These are phyloP conservation scores for Coelogynopora nodosa DNA, from an alignment of 2,888 invertebrate genomes.

Conservation along the genomic window DNA sequence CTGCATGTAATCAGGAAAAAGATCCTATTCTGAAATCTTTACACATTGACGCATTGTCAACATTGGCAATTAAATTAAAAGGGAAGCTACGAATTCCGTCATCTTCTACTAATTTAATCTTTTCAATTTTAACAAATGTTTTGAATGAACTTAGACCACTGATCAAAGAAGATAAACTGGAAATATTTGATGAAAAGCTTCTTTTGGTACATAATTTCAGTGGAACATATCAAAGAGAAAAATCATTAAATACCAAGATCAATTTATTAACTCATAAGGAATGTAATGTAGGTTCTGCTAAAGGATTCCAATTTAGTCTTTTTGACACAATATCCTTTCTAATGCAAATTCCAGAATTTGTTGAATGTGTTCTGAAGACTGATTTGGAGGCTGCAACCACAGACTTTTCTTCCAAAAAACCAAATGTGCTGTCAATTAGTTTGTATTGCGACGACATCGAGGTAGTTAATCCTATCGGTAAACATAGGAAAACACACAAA, in stretches of 20 bases:
- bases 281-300: background rate
- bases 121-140: background rate
- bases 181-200: background rate
- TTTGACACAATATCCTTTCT: background rate
- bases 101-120: background rate
- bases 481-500: conserved; percentile 1
- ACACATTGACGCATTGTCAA: background rate
- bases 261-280: background rate
- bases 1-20: background rate
- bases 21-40: background rate
- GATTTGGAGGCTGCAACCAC: background rate
- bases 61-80: conserved; percentile 8
- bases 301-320: background rate
- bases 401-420: background rate
- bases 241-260: background rate
- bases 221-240: background rate
- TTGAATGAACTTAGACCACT: background rate
- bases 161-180: background rate
- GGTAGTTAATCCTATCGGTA: background rate
- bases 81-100: background rate
- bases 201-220: background rate
- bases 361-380: background rate
- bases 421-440: background rate
- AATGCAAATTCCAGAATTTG: background rate
- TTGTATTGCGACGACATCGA: conserved; percentile 1